phyloP scores from a whole-genome alignment of 2,113 vertebrate genomes.

The Scomber colias region DNA sequence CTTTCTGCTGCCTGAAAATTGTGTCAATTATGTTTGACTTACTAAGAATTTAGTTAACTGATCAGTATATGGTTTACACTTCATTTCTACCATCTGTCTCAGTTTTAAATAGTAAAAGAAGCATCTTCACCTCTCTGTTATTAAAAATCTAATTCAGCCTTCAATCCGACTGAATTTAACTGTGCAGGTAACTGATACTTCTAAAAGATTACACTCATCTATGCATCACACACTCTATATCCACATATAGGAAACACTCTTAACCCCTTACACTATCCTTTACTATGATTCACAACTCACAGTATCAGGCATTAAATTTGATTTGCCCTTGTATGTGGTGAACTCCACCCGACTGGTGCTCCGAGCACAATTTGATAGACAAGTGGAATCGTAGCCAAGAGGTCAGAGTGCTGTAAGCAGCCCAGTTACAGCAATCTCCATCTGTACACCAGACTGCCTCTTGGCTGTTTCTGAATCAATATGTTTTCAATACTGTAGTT shows the following conservation, averaged over 20 bases:
- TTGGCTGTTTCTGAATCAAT: background rate
- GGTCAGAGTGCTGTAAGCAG: constrained; percentile 13
- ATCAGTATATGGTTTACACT: constrained; percentile 21
- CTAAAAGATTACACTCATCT: background rate
- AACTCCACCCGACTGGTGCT: background rate
- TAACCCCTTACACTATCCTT: background rate
- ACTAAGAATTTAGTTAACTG: constrained; percentile 20
- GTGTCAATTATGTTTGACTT: constrained; percentile 29
- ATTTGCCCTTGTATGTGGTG: constrained; percentile 1
- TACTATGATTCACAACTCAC: background rate
- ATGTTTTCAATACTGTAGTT: background rate
- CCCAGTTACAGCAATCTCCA: background rate
- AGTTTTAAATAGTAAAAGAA: constrained; percentile 4
- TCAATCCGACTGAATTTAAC: background rate
- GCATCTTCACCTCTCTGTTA: background rate
- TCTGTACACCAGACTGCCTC: background rate
- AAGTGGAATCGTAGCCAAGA: background rate
- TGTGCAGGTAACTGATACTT: background rate
- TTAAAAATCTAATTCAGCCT: background rate
- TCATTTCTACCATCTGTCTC: constrained; percentile 45
- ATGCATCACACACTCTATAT: background rate
- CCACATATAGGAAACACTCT: background rate
- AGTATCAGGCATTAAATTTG: background rate
- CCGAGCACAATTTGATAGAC: constrained; percentile 11
- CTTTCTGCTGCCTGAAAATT: constrained; percentile 34